Base-by-base conservation (phyloP, 2,888 invertebrate species). In the Thyatira batis region DNA sequence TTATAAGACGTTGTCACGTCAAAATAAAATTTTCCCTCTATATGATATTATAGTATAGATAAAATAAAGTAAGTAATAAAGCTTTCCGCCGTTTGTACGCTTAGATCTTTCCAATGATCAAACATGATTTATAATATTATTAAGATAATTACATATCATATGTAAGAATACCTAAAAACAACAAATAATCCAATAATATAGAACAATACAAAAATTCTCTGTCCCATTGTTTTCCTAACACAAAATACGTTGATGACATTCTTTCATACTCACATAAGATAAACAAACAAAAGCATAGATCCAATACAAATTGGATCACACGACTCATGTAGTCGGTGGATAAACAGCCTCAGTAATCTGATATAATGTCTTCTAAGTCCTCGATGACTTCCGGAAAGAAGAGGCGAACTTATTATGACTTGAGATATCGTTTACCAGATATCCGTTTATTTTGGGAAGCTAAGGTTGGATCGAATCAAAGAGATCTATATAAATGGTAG, bases 341-440 rank as follows among this genome's bases (percentile, higher is more conserved):
- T 46, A 46, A 46, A 46, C 45, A 46, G 45, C 13, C 23, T 25
- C 23, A 13, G 45, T 46, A 46, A 46, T 46, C 25, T 25, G 45
- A 46, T 46, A 46, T 46, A 13, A 39, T 39, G 39, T 39, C 39
- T 39, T 17, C 39, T n/a, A 39, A 39, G 45, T 46, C 45, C 17
- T 46, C 25, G 45, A 25, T 46, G 25, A 46, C 45, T 46, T 46
- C 45, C 45, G 23, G 13, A 23, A 25, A 8, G 39, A 5, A 13
- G n/a, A 8, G 39, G 6, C 39, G n/a, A 46, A 46, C 45, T 46
- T 46, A 23, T 46, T 25, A 46, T 25, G 8, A 46, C 13, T 46
- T 46, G 6, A 21, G 45, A 45, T 45, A 45, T 45, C 21, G 45
- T 45, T 45, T 45, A 23, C 8, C n/a, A 9, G 13, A 23, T 23